A percentile compares a stretch with the other conserved stretches of the same genome.
Evolutionary conservation across 2,888 invertebrate genomes (phyloP).

Genomic region (Mesopsocus fuscifrons): DNA sequence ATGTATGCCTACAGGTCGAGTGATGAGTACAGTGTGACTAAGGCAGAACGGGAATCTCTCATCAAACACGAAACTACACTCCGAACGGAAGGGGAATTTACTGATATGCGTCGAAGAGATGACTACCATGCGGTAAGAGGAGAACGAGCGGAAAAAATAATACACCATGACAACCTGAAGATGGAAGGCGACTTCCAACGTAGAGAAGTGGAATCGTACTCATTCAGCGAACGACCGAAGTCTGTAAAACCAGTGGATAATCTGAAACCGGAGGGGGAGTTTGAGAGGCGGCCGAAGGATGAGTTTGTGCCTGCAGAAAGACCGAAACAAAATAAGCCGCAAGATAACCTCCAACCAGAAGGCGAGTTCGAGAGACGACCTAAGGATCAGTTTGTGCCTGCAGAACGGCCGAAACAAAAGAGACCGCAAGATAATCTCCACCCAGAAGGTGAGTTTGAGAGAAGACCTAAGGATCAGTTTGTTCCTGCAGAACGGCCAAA

Average conservation of each 20-base stretch:
- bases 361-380: constrained; percentile 20
- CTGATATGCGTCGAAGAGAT: constrained; percentile 32
- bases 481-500: constrained; percentile 15
- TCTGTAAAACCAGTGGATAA: constrained; percentile 31
- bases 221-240: constrained; percentile 26
- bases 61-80: constrained; percentile 34
- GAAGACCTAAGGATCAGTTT: constrained; percentile 24
- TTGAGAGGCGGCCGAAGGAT: constrained; percentile 24
- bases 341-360: constrained; percentile 32
- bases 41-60: constrained; percentile 32
- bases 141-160: constrained; percentile 20
- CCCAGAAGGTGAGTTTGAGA: constrained; percentile 43
- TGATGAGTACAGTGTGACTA: constrained; percentile 19
- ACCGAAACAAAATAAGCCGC: constrained; percentile 25
- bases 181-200: too few species aligned
- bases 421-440: constrained; percentile 23
- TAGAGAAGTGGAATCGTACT: too few species aligned
- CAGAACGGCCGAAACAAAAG: constrained; percentile 21
- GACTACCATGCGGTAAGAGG: constrained; percentile 30
- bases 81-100: constrained; percentile 32
- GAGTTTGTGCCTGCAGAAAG: constrained; percentile 21
- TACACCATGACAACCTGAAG: constrained; percentile 25
- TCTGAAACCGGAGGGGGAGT: constrained; percentile 22
- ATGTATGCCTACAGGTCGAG: too few species aligned
- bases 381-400: constrained; percentile 18